Base-by-base conservation (phyloP, 2,797 vertebrate species). In the Okamejei kenojei region DNA sequence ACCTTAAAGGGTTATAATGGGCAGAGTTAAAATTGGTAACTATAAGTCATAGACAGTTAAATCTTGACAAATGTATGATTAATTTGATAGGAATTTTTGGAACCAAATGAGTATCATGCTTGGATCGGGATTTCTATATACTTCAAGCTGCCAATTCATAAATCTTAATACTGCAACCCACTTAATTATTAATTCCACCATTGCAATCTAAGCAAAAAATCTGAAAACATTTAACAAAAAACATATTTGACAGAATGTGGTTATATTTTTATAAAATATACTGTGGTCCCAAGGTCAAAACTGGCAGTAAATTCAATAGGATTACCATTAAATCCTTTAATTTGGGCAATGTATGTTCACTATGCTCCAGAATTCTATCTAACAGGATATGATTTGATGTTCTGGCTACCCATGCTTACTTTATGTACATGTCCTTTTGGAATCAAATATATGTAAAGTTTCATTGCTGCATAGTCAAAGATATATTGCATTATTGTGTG, bases 151-250 rank as follows among this genome's bases (percentile, higher is more conserved):
- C 68, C 38, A 92, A 92, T 29, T 92, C 38, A 54, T 74, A 92
- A 74, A 92, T 92, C 71, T 92, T 76, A 71, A 92, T 29, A 11
- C 71, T 54, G 71, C 71, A 92, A 92, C 38, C 21, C 71, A 26
- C 45, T 58, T 73, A 76, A 58, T 92, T 92, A 92, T 76, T 92
- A 74, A 92, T 74, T 76, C 71, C 63, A 88, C 84, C 65, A 68
- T 88, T 88, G 84, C 84, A 92, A 73, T 74, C 90, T 92, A 74
- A 76, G 65, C 90, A 92, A 45, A 92, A 73, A 29, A 92, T 73
- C 71, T 73, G 90, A 92, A 74, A 68, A 92, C 65, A 76, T 76
- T 92, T 74, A 76, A 74, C 23, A 54, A 92, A 76, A 74, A 92
- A 88, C 61, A 88, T 68, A 88, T 35, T 68, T 65, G 84, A 88